Evolutionary conservation across 2,113 vertebrate genomes (phyloP).

Genomic region (Halichoeres trimaculatus): DNA sequence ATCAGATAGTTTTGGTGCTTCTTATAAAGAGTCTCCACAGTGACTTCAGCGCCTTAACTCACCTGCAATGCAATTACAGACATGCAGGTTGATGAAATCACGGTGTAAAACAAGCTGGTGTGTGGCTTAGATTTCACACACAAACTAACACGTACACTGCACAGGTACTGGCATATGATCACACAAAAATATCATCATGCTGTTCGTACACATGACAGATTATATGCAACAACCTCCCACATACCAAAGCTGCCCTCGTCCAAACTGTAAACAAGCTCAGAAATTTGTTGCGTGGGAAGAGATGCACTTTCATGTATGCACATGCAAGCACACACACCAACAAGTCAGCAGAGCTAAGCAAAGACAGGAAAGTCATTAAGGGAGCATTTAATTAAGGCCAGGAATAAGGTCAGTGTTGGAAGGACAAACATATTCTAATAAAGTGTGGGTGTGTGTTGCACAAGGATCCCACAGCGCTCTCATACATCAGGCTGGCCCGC

Average conservation of each 20-base stretch:
- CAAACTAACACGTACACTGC: neutral
- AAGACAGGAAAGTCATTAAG: conserved; percentile 80
- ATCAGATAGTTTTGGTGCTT: conserved; percentile 72
- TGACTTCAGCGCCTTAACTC: conserved; percentile 69
- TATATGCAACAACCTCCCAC: conserved; percentile 29
- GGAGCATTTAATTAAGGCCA: conserved; percentile 82
- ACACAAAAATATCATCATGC: conserved; percentile 25
- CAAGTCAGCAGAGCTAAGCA: conserved; percentile 66
- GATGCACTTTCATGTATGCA: conserved; percentile 3
- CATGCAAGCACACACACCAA: conserved; percentile 35
- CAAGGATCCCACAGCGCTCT: conserved; percentile 57
- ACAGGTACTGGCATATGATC: neutral
- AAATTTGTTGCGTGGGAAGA: conserved; percentile 9
- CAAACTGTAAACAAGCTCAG: neutral
- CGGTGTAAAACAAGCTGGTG: conserved; percentile 60
- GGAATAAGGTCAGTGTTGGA: conserved; percentile 83
- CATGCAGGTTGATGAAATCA: conserved; percentile 81
- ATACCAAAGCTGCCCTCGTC: neutral
- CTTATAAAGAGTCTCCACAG: conserved; percentile 71
- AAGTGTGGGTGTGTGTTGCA: conserved; percentile 68
- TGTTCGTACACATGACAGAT: conserved; percentile 16
- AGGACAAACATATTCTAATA: conserved; percentile 86
- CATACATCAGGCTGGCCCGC: conserved; percentile 66
- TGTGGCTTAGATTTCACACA: conserved; percentile 14
- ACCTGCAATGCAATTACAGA: conserved; percentile 79